A percentile compares a stretch with the other conserved stretches of the same genome.
phyloP scores from a whole-genome alignment of 2,113 vertebrate genomes.

The Mystacornis crossleyi region DNA sequence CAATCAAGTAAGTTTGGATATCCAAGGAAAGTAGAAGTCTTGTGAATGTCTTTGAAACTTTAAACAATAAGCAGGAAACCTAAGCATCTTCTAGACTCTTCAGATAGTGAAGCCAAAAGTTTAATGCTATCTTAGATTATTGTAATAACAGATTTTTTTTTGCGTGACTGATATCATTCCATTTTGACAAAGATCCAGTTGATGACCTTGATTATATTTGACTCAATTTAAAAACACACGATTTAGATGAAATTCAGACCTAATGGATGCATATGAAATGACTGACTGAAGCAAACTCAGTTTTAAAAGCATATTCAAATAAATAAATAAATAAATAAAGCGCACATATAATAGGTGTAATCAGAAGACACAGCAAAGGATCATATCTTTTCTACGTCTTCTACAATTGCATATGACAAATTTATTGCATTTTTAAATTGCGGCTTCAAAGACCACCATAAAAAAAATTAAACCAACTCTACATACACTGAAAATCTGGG shows the following conservation, averaged over 20 bases:
- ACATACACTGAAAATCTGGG: background rate
- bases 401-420: background rate
- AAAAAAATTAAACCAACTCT: slow-evolving; percentile 25
- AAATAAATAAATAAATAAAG: background rate
- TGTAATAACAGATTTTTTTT: background rate
- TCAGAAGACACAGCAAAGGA: background rate
- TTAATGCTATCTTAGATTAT: background rate
- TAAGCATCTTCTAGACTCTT: background rate
- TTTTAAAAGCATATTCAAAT: background rate
- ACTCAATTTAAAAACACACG: background rate
- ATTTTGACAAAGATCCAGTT: background rate
- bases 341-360: background rate
- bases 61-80: background rate
- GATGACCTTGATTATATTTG: background rate
- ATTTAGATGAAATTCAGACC: background rate
- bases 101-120: background rate
- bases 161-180: background rate
- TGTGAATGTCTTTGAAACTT: background rate
- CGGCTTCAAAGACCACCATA: background rate
- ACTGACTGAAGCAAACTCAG: background rate
- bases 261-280: background rate
- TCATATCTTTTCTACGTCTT: background rate
- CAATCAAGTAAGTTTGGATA: background rate
- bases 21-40: background rate
- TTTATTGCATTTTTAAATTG: background rate